These are phyloP conservation scores for Xylota sylvarum DNA, from an alignment of 2,888 invertebrate genomes.

Conservation along the genomic window DNA sequence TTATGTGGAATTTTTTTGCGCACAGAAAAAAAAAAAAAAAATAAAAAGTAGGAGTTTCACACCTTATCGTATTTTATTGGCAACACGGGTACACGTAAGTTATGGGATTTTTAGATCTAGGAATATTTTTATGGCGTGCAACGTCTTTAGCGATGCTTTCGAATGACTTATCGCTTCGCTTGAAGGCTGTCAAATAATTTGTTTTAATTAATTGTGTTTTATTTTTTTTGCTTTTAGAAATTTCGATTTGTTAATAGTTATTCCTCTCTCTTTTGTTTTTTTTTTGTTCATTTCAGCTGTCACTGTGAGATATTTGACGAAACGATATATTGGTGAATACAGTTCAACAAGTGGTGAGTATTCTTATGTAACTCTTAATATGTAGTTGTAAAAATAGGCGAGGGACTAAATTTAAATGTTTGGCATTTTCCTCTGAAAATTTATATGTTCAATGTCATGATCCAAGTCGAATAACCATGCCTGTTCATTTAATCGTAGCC, in stretches of 20 bases:
- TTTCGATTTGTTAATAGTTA: background rate
- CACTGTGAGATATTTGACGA: constrained; percentile 91
- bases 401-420: too few species aligned
- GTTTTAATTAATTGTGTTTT: constrained; percentile 39
- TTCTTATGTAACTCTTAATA: background rate
- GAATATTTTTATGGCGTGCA: constrained; percentile 8
- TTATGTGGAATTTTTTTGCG: background rate
- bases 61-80: constrained; percentile 18
- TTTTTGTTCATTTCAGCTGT: constrained; percentile 88
- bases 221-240: background rate
- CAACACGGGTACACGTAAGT: background rate
- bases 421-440: too few species aligned
- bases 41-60: constrained; percentile 29
- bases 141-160: background rate
- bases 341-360: constrained; percentile 92
- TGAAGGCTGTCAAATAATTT: constrained; percentile 12
- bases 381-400: background rate
- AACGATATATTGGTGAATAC: constrained; percentile 92
- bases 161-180: constrained; percentile 6
- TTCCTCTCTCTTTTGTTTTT: constrained; percentile 46
- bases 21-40: background rate
- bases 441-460: too few species aligned
- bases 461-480: too few species aligned
- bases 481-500: too few species aligned
- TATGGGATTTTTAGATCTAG: constrained; percentile 11